Evolutionary conservation across 2,888 invertebrate species (phyloP).

Genomic region (Lagria hirta): DNA sequence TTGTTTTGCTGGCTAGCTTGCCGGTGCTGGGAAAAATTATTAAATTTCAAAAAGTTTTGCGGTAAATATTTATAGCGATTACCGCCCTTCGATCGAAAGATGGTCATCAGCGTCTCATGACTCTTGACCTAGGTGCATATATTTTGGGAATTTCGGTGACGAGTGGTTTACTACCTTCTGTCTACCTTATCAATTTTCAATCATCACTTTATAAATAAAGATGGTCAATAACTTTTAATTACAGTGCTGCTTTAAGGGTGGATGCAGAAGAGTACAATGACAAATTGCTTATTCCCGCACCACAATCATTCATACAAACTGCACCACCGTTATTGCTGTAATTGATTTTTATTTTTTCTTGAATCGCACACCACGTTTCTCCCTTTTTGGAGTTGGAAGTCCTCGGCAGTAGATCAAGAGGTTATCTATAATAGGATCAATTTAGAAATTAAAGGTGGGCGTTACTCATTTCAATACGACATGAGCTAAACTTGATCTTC

Average conservation of each 20-base stretch:
- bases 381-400: constrained; percentile 1
- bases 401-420: not conserved
- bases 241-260: constrained; percentile 34
- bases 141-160: constrained; percentile 28
- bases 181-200: constrained; percentile 22
- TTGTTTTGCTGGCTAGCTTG: too few species aligned
- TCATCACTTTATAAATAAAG: constrained; percentile 13
- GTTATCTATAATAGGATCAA: constrained; percentile 28
- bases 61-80: constrained; percentile 20
- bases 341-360: constrained; percentile 3
- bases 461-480: constrained; percentile 25
- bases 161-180: constrained; percentile 22
- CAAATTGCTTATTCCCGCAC: constrained; percentile 23
- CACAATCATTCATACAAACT: constrained; percentile 8
- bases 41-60: too few species aligned
- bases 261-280: constrained; percentile 22
- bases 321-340: constrained; percentile 7
- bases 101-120: constrained; percentile 35
- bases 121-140: constrained; percentile 29
- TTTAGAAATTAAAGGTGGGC: constrained; percentile 26
- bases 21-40: too few species aligned
- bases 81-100: constrained; percentile 19
- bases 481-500: constrained; percentile 6
- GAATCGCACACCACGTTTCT: constrained; percentile 6
- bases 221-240: constrained; percentile 31